Evolutionary conservation across 2,888 invertebrate genomes (phyloP).

Genomic region (Arge pagana): DNA sequence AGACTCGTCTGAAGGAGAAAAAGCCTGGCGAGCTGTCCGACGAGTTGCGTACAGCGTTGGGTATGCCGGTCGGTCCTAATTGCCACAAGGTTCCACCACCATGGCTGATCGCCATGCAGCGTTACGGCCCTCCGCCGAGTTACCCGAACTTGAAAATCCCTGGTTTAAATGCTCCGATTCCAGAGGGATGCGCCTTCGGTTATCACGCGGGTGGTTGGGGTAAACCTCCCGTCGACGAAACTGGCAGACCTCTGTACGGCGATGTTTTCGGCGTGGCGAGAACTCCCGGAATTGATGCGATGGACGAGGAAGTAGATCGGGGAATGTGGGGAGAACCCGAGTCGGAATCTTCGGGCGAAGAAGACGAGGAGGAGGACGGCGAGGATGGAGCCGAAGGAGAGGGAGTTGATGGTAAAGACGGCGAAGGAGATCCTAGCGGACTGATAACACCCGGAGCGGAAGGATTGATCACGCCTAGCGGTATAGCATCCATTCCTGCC

Average conservation of each 20-base stretch:
- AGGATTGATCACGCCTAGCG: slow-evolving; percentile 93
- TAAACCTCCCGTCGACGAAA: slow-evolving; percentile 98
- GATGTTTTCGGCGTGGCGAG: slow-evolving; percentile 93
- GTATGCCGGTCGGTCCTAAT: slow-evolving; percentile 97
- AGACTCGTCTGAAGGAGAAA: slow-evolving; percentile 95
- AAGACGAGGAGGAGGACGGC: slow-evolving; percentile 70
- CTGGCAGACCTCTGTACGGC: slow-evolving; percentile 96
- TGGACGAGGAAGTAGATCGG: slow-evolving; percentile 88
- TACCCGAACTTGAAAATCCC: slow-evolving; percentile 98
- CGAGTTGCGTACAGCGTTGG: slow-evolving; percentile 92
- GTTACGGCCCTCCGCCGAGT: slow-evolving; percentile 98
- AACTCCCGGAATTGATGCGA: slow-evolving; percentile 69
- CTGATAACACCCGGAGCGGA: slow-evolving; percentile 87
- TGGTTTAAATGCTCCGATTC: slow-evolving; percentile 97
- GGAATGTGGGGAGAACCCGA: slow-evolving; percentile 94
- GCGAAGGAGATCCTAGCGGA: slow-evolving; percentile 70
- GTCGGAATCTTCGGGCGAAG: slow-evolving; percentile 65
- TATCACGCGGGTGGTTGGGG: slow-evolving; percentile 99
- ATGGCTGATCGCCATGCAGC: slow-evolving; percentile 96
- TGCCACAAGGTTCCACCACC: slow-evolving; percentile 92
- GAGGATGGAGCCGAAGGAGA: slow-evolving; percentile 65
- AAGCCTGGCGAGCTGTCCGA: slow-evolving; percentile 98
- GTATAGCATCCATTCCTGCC: slow-evolving; percentile 86
- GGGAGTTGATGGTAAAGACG: slow-evolving; percentile 53
- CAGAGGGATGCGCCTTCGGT: slow-evolving; percentile 96